Evolutionary conservation across 2,113 vertebrate species (phyloP).

Genomic region (Tenrec ecaudatus): DNA sequence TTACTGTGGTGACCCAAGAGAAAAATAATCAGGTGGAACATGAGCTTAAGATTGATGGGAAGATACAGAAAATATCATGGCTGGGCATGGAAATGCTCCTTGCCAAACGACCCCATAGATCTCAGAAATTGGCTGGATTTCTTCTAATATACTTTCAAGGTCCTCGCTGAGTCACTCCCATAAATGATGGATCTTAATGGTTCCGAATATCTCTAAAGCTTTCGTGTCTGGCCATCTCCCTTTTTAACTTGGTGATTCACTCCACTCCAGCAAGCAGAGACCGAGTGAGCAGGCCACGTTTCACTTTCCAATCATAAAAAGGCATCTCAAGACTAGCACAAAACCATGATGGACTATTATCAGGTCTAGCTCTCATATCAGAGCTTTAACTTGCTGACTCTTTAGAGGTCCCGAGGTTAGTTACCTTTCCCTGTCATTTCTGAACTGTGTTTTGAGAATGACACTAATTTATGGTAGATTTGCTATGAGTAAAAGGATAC

Average conservation of each 20-base stretch:
- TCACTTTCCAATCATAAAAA: constrained; percentile 64
- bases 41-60: constrained; percentile 54
- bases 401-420: not conserved
- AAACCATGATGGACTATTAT: not conserved
- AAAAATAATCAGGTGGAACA: constrained; percentile 68
- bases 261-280: not conserved
- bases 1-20: constrained; percentile 62
- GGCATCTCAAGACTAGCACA: constrained; percentile 19
- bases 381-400: not conserved
- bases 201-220: constrained; percentile 55
- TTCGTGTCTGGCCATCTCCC: constrained; percentile 53
- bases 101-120: constrained; percentile 68
- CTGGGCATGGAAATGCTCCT: constrained; percentile 66
- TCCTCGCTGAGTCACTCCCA: constrained; percentile 73
- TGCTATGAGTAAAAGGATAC: not conserved
- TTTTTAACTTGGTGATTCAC: constrained; percentile 65
- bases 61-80: constrained; percentile 29
- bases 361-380: not conserved
- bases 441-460: not conserved
- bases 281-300: constrained; percentile 7
- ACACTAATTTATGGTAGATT: not conserved
- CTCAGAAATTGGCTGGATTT: constrained; percentile 76
- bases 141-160: constrained; percentile 78
- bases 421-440: not conserved
- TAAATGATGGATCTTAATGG: constrained; percentile 77